Evolutionary conservation across 1,140 invertebrate species (phyloP).

Genomic region (Apolygus lucorum): DNA sequence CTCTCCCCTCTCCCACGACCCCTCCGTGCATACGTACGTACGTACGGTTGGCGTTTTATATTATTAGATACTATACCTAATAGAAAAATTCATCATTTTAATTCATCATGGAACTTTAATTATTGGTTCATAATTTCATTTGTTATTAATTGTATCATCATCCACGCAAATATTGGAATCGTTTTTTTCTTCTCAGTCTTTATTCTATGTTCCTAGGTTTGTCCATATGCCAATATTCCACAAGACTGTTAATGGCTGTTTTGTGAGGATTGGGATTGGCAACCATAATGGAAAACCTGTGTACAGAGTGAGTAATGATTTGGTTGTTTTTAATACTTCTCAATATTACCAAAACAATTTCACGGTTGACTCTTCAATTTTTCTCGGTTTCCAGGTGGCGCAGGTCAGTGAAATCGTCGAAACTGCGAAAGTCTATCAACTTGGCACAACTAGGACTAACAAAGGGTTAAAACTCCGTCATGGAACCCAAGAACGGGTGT

Average conservation of each 20-base stretch:
- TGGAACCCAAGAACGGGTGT: constrained; percentile 83
- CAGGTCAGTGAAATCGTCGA: constrained; percentile 93
- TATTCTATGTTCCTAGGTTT: constrained; percentile 54
- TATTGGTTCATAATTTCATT: no score
- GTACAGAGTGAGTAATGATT: constrained; percentile 57
- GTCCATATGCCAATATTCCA: constrained; percentile 95
- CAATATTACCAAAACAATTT: no score
- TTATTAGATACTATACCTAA: no score
- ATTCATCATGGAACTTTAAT: no score
- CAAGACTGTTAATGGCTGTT: constrained; percentile 81
- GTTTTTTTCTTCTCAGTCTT: constrained; percentile 24
- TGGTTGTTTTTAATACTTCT: not conserved
- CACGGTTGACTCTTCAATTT: constrained; percentile 17
- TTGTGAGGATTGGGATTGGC: constrained; percentile 93
- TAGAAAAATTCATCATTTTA: no score
- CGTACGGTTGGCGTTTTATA: no score
- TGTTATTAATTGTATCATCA: no score
- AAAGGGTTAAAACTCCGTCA: constrained; percentile 70
- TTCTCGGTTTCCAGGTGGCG: constrained; percentile 51
- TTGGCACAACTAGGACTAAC: constrained; percentile 87
- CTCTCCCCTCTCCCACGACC: no score
- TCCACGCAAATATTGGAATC: no score
- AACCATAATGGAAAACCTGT: constrained; percentile 79
- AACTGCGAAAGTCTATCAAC: constrained; percentile 87
- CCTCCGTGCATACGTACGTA: no score